Evolutionary conservation across 2,797 vertebrate species (phyloP), one percentile per base, ranked within the genome.

Genomic region (Nothura maculosa): DNA sequence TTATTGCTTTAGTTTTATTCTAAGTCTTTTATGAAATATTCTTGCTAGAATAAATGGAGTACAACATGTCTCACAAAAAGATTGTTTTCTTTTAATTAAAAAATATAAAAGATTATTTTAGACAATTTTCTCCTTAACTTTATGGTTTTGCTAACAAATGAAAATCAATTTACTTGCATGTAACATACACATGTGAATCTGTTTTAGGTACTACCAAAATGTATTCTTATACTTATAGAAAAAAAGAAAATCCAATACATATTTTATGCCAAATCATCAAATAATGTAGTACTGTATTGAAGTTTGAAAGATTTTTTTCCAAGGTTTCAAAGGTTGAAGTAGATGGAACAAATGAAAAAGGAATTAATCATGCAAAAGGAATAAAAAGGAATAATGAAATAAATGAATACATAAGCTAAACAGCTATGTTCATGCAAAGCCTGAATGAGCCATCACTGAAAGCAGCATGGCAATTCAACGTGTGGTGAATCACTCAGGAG

Each of bases 381-480:
- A 76, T 40, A 55, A 9, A 0, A 38, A 38, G 38, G 38, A 43
- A 5, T 25, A 47, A 48, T 48, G 42, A 22, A n/a, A 45, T 32
- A 69, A 25, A 24, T 25, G 34, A 52, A 38, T 27, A 24, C 50
- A 36, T 24, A 15, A 27, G 8, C 64, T 81, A 7, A 36, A 14
- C 32, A 54, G 2, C 22, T 58, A n/a, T 70, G 32, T 67, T 80
- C 20, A 30, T 66, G 78, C 2, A 75, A 79, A 79, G 62, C 45
- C 20, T 52, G 38, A 78, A 83, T 63, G 3, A 68, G 5, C 20
- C 82, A 10, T 24, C 10, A 43, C 9, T 34, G 19, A 40, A 76
- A 63, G 4, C 61, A 60, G 12, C 24, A 62, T 3, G 63, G 2
- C 0, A 1, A 45, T 42, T 54, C 7, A 55, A 12, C 8, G 73